Percentiles rank a stretch among this genome's conserved stretches.
These are phyloP conservation scores for Burhinus bistriatus DNA, from an alignment of 2,113 vertebrate species.

Conservation along the genomic window DNA sequence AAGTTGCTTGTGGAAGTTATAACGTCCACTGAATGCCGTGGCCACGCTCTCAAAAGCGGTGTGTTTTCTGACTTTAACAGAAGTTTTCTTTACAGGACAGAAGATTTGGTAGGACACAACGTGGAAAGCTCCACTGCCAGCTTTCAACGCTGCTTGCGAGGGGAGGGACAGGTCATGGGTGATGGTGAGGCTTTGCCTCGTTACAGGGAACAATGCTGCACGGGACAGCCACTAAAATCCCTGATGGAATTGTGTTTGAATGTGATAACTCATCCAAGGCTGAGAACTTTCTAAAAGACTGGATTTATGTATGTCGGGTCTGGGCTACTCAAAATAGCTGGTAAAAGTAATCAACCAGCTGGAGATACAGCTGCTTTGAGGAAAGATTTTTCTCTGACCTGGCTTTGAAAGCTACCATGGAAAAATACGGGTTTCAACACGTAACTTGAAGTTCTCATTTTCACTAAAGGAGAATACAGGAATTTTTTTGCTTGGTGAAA, in stretches of 20 bases:
- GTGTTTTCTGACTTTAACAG: neutral
- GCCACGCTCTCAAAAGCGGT: rapidly evolving
- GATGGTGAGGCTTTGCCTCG: neutral
- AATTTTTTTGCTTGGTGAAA: neutral
- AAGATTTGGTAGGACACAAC: rapidly evolving
- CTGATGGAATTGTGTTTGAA: neutral
- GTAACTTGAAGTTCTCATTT: neutral
- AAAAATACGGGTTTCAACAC: neutral
- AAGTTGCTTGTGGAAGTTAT: neutral
- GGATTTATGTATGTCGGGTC: neutral
- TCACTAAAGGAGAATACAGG: neutral
- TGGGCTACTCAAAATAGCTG: neutral
- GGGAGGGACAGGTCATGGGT: neutral
- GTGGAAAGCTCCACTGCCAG: neutral
- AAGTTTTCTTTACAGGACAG: neutral
- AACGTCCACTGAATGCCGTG: rapidly evolving
- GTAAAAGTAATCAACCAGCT: neutral
- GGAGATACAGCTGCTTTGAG: neutral
- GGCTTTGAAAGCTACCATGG: neutral
- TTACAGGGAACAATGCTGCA: neutral
- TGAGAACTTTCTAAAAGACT: neutral
- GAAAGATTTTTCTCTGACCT: neutral
- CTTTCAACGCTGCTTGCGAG: neutral
- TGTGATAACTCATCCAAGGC: neutral
- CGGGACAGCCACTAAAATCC: neutral